Conservation (phyloP, 2,113 vertebrate genomes). For the Sphyrna mokarran region DNA sequence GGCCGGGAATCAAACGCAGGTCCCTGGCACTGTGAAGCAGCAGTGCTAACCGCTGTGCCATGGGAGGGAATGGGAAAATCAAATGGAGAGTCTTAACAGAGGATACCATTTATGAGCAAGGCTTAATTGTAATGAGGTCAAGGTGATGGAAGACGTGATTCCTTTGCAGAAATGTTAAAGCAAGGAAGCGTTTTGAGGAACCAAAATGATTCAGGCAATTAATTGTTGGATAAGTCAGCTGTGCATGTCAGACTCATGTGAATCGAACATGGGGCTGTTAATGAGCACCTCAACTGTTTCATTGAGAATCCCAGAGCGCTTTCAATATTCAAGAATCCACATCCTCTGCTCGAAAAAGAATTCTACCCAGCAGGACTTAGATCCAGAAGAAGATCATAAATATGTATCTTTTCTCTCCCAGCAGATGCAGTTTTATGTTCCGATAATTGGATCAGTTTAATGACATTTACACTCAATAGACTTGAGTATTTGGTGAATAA, state of each 20-base stretch:
- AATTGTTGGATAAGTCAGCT: not conserved
- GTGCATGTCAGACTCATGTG: not conserved
- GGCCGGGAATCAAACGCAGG: no score
- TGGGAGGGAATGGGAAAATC: not conserved
- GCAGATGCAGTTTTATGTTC: conserved; percentile 24
- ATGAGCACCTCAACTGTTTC: conserved; percentile 15
- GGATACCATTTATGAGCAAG: not conserved
- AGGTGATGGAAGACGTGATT: not conserved
- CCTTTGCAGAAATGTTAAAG: not conserved
- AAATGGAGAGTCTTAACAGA: not conserved
- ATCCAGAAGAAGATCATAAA: conserved; percentile 30
- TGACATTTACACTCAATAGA: conserved; percentile 19
- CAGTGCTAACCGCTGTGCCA: no score
- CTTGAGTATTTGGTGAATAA: conserved; percentile 25
- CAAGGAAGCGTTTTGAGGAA: not conserved
- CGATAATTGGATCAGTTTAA: conserved; percentile 36
- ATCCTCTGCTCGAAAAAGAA: not conserved
- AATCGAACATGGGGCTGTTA: not conserved
- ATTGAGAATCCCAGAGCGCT: not conserved
- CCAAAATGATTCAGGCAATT: not conserved
- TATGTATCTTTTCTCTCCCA: conserved; percentile 12
- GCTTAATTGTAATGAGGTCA: not conserved
- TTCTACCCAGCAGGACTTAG: conserved; percentile 3
- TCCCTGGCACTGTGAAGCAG: no score
- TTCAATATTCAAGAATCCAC: conserved; percentile 27